These are phyloP conservation scores for Acarapis woodi DNA, from an alignment of 1,140 invertebrate genomes.

Conservation along the genomic window DNA sequence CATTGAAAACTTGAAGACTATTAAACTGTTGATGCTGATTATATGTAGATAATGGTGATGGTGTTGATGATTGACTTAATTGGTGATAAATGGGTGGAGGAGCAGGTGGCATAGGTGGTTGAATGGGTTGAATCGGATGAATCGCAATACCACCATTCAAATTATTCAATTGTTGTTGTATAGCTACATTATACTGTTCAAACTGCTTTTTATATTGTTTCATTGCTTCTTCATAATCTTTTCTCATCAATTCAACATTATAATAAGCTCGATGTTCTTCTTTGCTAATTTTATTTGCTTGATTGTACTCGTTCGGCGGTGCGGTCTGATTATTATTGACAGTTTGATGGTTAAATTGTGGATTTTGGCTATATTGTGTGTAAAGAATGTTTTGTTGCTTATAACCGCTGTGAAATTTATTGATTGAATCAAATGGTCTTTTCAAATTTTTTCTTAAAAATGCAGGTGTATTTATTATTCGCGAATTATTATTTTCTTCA, in stretches of 20 bases:
- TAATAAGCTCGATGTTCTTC: constrained; percentile 40
- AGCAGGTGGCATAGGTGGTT: not conserved
- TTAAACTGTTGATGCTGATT: not conserved
- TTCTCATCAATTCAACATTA: constrained; percentile 34
- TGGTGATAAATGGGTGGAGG: not conserved
- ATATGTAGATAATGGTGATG: not conserved
- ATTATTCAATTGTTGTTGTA: not conserved
- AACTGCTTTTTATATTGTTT: constrained; percentile 7
- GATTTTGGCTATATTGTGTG: not conserved
- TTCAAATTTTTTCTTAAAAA: constrained; percentile 4
- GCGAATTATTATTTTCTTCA: constrained; percentile 7
- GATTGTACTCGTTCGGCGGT: not conserved
- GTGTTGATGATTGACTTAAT: not conserved
- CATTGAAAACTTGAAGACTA: not conserved
- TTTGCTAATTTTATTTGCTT: constrained; percentile 19
- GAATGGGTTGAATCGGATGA: not conserved
- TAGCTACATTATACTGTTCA: not conserved
- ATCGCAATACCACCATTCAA: not conserved
- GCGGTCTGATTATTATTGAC: not conserved
- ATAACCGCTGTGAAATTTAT: not conserved
- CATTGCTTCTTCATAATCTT: constrained; percentile 21
- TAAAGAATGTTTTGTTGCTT: not conserved
- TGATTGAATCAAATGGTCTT: constrained; percentile 1
- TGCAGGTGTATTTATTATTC: constrained; percentile 4
- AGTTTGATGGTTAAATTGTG: not conserved